Conservation (phyloP, 2,113 vertebrate genomes). For the Thymallus thymallus region DNA sequence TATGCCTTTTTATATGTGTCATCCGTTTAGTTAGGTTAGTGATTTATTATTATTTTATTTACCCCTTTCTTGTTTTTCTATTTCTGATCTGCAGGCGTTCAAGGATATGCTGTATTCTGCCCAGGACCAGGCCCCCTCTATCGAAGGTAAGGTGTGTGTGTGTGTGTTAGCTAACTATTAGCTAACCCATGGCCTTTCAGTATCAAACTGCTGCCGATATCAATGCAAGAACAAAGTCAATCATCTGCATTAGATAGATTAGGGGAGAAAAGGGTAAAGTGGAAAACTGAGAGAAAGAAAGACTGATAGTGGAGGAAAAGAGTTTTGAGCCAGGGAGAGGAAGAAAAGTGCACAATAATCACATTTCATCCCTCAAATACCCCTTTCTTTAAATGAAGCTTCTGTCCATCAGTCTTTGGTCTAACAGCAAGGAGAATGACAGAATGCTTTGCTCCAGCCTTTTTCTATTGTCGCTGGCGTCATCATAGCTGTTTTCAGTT, state of each 20-base stretch:
- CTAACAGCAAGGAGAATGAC: no score
- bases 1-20: no score
- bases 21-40: no score
- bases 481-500: no score
- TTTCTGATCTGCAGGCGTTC: constrained; percentile 81
- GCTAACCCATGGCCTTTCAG: neutral
- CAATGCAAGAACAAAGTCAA: neutral
- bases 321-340: neutral
- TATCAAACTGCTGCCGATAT: neutral
- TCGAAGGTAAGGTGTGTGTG: constrained; percentile 78
- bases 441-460: no score
- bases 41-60: no score
- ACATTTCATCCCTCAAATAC: neutral
- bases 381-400: neutral
- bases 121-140: constrained; percentile 97
- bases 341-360: neutral
- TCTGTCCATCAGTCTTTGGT: neutral
- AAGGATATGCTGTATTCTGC: constrained; percentile 98
- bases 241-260: neutral
- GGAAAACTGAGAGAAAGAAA: neutral
- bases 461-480: no score
- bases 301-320: neutral
- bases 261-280: neutral
- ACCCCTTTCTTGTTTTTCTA: constrained; percentile 24
- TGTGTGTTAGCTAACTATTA: neutral